A percentile compares a stretch with the other conserved stretches of the same genome.
Evolutionary conservation across 1,140 invertebrate genomes (phyloP).

Genomic region (Babylonia areolata): DNA sequence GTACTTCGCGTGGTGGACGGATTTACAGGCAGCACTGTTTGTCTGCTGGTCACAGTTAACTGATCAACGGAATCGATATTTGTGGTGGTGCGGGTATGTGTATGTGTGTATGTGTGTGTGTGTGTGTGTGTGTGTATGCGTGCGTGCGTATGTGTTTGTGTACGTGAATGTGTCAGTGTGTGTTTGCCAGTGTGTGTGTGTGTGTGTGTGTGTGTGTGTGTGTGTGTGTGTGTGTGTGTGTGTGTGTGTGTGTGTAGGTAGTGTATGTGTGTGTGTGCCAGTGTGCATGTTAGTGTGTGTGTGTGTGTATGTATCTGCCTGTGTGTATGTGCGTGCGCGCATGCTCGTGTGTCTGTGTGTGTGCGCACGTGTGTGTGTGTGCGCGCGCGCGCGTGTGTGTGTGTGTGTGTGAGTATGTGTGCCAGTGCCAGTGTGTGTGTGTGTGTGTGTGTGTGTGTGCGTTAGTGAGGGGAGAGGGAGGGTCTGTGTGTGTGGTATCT

Average conservation of each 20-base stretch:
- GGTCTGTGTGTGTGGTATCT: neutral
- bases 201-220: neutral
- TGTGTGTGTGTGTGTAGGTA: neutral
- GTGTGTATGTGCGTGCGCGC: neutral
- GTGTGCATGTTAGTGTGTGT: neutral
- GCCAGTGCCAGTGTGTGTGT: neutral
- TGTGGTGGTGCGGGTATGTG: no score
- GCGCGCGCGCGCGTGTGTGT: neutral
- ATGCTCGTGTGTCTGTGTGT: neutral
- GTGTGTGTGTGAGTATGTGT: neutral
- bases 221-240: conserved; percentile 11
- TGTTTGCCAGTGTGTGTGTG: no score
- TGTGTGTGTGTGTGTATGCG: conserved; percentile 16
- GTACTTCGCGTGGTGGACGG: no score
- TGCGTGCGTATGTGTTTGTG: neutral
- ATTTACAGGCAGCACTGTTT: neutral
- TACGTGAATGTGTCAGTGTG: neutral
- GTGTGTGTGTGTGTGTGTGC: neutral
- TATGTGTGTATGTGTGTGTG: neutral
- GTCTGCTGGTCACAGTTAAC: neutral
- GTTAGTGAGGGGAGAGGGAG: neutral
- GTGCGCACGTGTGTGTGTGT: neutral
- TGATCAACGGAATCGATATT: no score
- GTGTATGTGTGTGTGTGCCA: neutral
- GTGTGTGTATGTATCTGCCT: neutral